A percentile compares a stretch with the other conserved stretches of the same genome.
Evolutionary conservation across 1,140 invertebrate species (phyloP).

Genomic region (Schlechtendalia chinensis): DNA sequence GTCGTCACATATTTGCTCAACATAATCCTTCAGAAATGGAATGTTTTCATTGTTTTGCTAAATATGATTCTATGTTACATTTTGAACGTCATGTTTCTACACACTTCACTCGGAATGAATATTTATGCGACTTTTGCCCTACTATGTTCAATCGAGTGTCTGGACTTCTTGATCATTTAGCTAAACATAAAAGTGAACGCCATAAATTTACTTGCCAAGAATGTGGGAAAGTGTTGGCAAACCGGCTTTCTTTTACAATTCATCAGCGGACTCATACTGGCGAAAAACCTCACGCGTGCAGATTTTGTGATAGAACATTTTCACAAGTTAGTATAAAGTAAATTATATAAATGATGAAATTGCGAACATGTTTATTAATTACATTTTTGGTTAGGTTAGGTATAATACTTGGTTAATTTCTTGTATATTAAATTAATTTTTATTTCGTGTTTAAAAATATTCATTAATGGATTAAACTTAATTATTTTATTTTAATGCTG

Average conservation of each 20-base stretch:
- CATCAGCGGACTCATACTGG: constrained; percentile 63
- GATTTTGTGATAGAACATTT: constrained; percentile 63
- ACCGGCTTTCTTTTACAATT: constrained; percentile 42
- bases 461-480: too few species aligned
- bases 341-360: background rate
- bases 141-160: constrained; percentile 35
- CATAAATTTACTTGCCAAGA: constrained; percentile 44
- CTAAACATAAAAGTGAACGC: constrained; percentile 41
- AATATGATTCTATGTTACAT: constrained; percentile 36
- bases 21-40: constrained; percentile 32
- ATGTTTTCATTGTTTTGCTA: constrained; percentile 44
- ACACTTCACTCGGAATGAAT: constrained; percentile 38
- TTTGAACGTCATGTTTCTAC: constrained; percentile 40
- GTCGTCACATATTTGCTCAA: constrained; percentile 41
- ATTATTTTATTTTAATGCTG: too few species aligned
- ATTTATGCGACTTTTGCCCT: constrained; percentile 48
- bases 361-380: too few species aligned
- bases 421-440: too few species aligned
- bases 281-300: constrained; percentile 64
- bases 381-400: too few species aligned
- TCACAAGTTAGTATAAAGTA: constrained; percentile 59
- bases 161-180: constrained; percentile 44
- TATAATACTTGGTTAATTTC: too few species aligned
- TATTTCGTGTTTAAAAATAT: too few species aligned
- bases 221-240: constrained; percentile 45